Conservation (phyloP, 2,888 invertebrate species). For the Cephus rjabovi region DNA sequence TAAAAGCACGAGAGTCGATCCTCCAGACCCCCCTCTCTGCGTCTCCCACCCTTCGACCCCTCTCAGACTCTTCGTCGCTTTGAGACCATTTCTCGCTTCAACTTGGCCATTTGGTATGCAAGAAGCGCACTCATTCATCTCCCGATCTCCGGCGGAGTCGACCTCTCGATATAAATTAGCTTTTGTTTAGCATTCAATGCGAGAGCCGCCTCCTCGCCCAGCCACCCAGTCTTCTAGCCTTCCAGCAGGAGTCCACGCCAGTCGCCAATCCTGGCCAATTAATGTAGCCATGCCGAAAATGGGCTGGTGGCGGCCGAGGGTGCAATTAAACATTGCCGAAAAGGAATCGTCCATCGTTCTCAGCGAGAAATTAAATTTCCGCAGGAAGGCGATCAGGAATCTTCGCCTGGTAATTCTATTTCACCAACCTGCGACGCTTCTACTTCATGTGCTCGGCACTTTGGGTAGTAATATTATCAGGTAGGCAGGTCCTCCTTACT, state of each 20-base stretch:
- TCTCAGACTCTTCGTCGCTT: too few relatives aligned
- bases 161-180: constrained; percentile 66
- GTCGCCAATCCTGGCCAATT: constrained; percentile 56
- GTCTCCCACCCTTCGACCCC: too few relatives aligned
- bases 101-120: constrained; percentile 59
- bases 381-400: background rate
- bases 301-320: too few relatives aligned
- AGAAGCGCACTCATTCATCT: constrained; percentile 64
- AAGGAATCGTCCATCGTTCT: constrained; percentile 48
- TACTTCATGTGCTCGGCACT: too few relatives aligned
- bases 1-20: too few relatives aligned
- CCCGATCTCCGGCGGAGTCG: constrained; percentile 62
- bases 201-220: constrained; percentile 41
- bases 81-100: too few relatives aligned
- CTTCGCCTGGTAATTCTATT: too few relatives aligned
- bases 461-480: background rate
- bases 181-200: constrained; percentile 67
- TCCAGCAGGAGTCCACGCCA: background rate
- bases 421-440: too few relatives aligned
- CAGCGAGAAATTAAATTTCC: constrained; percentile 52
- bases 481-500: constrained; percentile 44
- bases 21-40: too few relatives aligned
- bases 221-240: constrained; percentile 1
- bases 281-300: constrained; percentile 48
- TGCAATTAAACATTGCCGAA: constrained; percentile 52